Base-by-base conservation (phyloP, 1,140 invertebrate species). In the Philotrypesis tridentata region DNA sequence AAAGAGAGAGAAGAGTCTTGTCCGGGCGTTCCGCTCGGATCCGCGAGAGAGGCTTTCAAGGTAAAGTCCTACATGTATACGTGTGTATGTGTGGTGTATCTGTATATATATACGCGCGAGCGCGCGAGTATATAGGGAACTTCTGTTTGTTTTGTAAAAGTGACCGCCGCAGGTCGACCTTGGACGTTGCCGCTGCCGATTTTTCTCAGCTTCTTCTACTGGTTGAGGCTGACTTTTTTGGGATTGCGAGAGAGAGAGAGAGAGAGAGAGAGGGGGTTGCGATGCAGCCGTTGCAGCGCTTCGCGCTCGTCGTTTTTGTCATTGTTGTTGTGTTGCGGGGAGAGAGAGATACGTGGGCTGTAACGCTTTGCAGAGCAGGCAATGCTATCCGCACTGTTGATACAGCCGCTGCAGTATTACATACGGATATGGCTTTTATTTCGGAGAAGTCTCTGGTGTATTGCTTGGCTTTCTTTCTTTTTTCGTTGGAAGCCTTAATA, bases 121-220 rank as follows among this genome's bases (percentile, higher is more conserved):
- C 9, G 33, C 33, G 43, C 7, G 48, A n/a, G 48, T 55, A 17
- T 55, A 55, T 17, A n/a, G 48, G 14, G 48, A 55, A n/a, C 48
- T 37, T 71, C 33, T 40, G 29, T 40, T 33, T 37, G 29, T 71
- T 71, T 71, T 71, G 33, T 71, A 71, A 37, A 71, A 37, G 33
- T 71, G 25, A 71, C 27, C 29, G 29, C 21, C 68, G 68, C 68
- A 27, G 31, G 31, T 11, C 68, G 68, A 11, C 68, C 68, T 71
- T 71, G 29, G 68, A 55, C 48, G 48, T 55, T 55, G 48, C 48
- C 7, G 48, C 48, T 55, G 48, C 48, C 48, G 48, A 55, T 55
- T 55, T 55, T 55, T 55, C 48, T 55, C 3, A 2, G 48, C 48
- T 55, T 55, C 48, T 55, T 55, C 48, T 55, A 17, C 48, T 55